Evolutionary conservation across 2,113 vertebrate genomes (phyloP).

Genomic region (Haplochromis vanheusdeni): DNA sequence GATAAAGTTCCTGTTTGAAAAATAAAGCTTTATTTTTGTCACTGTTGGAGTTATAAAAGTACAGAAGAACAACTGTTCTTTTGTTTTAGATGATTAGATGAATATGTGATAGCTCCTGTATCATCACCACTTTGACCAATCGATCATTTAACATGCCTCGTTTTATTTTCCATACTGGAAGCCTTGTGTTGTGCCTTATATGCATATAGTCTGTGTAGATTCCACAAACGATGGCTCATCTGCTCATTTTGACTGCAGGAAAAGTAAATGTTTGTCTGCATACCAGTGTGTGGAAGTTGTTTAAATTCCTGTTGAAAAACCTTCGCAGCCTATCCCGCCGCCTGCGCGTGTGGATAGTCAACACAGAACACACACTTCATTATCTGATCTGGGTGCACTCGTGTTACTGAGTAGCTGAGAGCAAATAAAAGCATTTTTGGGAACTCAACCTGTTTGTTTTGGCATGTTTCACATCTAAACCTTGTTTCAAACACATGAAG

Average conservation of each 20-base stretch:
- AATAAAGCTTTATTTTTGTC: background rate
- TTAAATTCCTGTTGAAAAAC: background rate
- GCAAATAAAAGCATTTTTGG: background rate
- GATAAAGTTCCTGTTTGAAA: background rate
- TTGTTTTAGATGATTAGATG: background rate
- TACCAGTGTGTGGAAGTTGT: background rate
- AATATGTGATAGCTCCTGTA: background rate
- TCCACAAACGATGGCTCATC: background rate
- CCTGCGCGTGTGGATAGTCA: background rate
- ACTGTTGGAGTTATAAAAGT: background rate
- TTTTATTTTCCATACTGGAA: slow-evolving; percentile 61
- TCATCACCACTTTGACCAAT: background rate
- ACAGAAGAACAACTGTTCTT: background rate
- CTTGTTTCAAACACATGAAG: background rate
- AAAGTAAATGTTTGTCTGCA: background rate
- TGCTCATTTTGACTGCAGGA: background rate
- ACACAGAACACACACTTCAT: background rate
- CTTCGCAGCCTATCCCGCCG: background rate
- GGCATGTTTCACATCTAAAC: background rate
- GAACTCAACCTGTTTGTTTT: background rate
- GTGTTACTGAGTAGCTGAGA: background rate
- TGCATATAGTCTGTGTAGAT: slow-evolving; percentile 6
- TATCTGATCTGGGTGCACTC: background rate
- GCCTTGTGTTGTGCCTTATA: slow-evolving; percentile 29
- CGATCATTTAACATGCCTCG: background rate